Evolutionary conservation across 1,140 invertebrate species (phyloP), one percentile per base, ranked within the genome.

Genomic region (Bombus waltoni): DNA sequence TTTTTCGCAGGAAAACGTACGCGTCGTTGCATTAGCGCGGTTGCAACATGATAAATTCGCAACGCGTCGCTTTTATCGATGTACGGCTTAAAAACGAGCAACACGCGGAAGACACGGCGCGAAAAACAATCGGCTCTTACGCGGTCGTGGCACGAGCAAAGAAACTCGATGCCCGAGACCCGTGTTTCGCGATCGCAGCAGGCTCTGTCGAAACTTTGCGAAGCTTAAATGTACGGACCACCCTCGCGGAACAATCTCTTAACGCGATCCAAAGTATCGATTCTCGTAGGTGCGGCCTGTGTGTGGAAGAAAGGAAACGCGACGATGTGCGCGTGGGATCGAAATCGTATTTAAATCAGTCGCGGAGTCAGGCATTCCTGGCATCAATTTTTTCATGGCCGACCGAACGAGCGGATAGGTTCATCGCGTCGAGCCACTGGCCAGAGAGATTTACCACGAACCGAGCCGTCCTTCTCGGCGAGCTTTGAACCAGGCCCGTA

Each of bases 401-500:
- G 75, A 28, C 9, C 74, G 65, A 78, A 57, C 66, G 68, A 44
- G 40, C 65, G 40, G 32, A 71, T 62, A 84, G 82, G 75, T 71
- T 78, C 75, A 62, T 38, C 75, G 72, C 25, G 62, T 32, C 25
- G 32, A 65, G 81, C 72, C 81, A 84, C 47, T 47, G 44, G 22
- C 73, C 44, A n/a, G 53, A 35, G 59, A 73, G 71, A 81, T 85
- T 85, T 81, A 85, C 84, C 84, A 86, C 85, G 85, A 75, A 70
- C 79, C 80, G 8, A 42, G 71, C 66, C 72, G 83, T 86, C 87
- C 83, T 88, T 81, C 77, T 65, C 71, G 68, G 72, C 83, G 87
- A 81, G 76, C 82, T 88, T 88, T 81, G 83, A 88, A 86, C 73
- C 84, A 78, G 78, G 66, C 82, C 22, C 57, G 76, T 84, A 87